Conservation (phyloP, 2,797 vertebrate species). For the Micropoecilia bifurca region DNA sequence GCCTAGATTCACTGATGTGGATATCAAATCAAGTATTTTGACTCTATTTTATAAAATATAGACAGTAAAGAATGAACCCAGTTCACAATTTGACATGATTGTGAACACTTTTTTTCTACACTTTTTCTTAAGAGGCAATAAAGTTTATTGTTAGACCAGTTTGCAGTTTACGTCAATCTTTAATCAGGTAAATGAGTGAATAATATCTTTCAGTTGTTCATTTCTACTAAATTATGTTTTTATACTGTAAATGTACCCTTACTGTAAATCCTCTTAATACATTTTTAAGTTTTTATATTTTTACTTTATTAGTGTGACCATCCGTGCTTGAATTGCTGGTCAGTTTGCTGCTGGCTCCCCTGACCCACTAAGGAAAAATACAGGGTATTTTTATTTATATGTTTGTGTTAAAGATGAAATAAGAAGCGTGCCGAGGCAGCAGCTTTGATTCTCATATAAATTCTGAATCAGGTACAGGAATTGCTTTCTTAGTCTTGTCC, state of each 20-base stretch:
- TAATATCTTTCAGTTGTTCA: neutral
- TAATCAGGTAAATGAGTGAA: neutral
- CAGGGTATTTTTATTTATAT: neutral
- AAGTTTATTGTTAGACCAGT: neutral
- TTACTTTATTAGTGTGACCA: neutral
- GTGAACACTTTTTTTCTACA: no score
- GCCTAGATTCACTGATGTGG: neutral
- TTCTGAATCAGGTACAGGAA: neutral
- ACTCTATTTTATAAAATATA: neutral
- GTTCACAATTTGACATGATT: neutral
- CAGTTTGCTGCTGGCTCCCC: neutral
- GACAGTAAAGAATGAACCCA: neutral
- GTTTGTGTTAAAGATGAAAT: neutral
- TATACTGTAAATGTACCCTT: neutral
- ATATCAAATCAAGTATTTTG: neutral
- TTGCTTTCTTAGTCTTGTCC: neutral
- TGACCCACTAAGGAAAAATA: neutral
- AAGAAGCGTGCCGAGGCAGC: neutral
- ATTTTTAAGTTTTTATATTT: neutral
- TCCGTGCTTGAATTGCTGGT: neutral
- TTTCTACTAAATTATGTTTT: neutral
- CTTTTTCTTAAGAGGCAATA: neutral
- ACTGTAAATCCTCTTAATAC: neutral
- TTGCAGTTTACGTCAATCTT: neutral
- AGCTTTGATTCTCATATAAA: neutral